A percentile compares a stretch with the other conserved stretches of the same genome.
Evolutionary conservation across 2,797 vertebrate species (phyloP).

Genomic region (Karalla daura): DNA sequence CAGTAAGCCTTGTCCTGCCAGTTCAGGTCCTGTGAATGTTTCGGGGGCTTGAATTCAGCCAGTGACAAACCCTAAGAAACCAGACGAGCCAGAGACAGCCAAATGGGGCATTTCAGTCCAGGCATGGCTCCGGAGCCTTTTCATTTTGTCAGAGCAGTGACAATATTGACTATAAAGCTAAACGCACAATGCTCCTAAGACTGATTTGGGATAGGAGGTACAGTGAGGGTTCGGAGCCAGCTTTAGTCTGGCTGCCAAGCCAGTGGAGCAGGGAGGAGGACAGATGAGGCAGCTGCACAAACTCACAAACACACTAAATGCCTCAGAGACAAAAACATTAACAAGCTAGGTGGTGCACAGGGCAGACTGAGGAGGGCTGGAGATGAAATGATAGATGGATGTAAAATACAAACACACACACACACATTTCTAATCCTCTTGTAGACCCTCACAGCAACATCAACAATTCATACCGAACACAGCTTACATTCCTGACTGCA

Average conservation of each 20-base stretch:
- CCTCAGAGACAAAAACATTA: conserved; percentile 29
- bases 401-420: conserved; percentile 8
- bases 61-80: conserved; percentile 33
- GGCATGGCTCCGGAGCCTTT: conserved; percentile 36
- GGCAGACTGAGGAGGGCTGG: conserved; percentile 10
- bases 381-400: conserved; percentile 12
- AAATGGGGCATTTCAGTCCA: conserved; percentile 42
- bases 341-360: conserved; percentile 27
- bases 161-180: conserved; percentile 67
- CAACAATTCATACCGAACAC: conserved; percentile 39
- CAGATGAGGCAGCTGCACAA: conserved; percentile 73
- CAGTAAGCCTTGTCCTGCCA: not conserved
- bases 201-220: conserved; percentile 48
- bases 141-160: conserved; percentile 58
- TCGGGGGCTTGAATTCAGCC: conserved; percentile 22
- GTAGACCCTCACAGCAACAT: conserved; percentile 18
- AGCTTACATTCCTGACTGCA: conserved; percentile 14
- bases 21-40: conserved; percentile 1
- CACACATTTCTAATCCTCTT: conserved; percentile 26
- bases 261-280: conserved; percentile 65
- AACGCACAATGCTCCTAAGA: conserved; percentile 46
- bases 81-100: conserved; percentile 19
- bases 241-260: conserved; percentile 53
- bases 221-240: conserved; percentile 56
- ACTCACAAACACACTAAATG: conserved; percentile 45